Evolutionary conservation across 92 coral and sea anemone species (phyloP), one percentile per base, ranked within the genome.

Genomic region (Hydrozoanthus gracilis): DNA sequence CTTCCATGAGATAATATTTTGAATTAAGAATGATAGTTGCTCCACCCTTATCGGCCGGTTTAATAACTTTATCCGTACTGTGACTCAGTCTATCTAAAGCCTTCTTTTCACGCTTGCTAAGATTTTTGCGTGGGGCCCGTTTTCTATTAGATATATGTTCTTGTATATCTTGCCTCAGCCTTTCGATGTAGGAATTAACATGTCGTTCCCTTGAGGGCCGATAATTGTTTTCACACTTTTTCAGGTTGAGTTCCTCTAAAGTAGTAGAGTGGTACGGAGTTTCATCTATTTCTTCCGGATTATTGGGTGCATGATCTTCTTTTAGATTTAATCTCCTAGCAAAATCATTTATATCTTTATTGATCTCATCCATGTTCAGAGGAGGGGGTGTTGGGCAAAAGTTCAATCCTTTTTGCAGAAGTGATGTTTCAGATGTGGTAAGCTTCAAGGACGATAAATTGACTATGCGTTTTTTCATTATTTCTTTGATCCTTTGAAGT

Each of bases 291-390:
- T 84, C 78, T 11, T 84, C 80, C 16, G 52, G 4, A 51, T 83
- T 48, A 1, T 83, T 65, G 13, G 87, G 78, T 17, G 78, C 58
- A 67, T 83, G 87, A 61, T 83, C 68, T 35, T 83, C 87, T n/a
- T 46, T 65, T 15, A 83, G 78, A 49, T 51, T 83, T 48, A 83
- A 20, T 69, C 87, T 83, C 44, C 87, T 18, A 2, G 78, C 78
- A 83, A 83, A 83, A 58, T 76, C 87, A 70, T 83, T 60, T 49
- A 83, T 83, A 69, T 83, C 87, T 39, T 70, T 45, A 46, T 83
- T 69, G 58, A 83, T 69, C 13, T 48, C 60, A 11, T 83, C 78
- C 18, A 17, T 45, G 15, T 16, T 83, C 47, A 49, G 84, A 8
- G 84, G 83, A 6, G n/a, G n/a, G n/a, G n/a, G n/a, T n/a, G n/a